A percentile compares a stretch with the other conserved stretches of the same genome.
Evolutionary conservation across 2,797 vertebrate genomes (phyloP).

Genomic region (Sparus aurata): DNA sequence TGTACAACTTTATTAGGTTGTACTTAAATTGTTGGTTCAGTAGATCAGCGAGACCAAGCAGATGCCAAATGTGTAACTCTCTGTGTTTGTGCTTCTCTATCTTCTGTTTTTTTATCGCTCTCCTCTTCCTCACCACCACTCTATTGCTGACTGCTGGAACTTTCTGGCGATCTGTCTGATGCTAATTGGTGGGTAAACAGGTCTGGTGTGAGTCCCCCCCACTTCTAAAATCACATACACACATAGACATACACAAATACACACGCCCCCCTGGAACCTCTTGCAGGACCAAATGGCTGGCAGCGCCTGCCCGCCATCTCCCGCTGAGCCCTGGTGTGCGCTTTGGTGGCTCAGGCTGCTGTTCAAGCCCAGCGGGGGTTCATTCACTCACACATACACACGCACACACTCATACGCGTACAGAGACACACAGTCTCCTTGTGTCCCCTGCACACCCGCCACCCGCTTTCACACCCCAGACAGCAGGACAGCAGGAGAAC

Average conservation of each 20-base stretch:
- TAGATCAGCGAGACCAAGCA: constrained; percentile 53
- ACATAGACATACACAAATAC: constrained; percentile 76
- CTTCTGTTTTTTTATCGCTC: constrained; percentile 61
- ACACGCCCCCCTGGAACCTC: constrained; percentile 87
- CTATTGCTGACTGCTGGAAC: constrained; percentile 86
- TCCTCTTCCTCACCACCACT: constrained; percentile 75
- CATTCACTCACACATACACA: constrained; percentile 75
- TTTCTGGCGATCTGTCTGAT: constrained; percentile 88
- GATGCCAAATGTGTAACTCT: constrained; percentile 69
- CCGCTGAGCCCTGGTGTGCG: constrained; percentile 90
- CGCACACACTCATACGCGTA: constrained; percentile 60
- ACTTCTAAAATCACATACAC: constrained; percentile 69
- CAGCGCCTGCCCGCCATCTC: constrained; percentile 88
- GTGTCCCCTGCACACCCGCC: constrained; percentile 85
- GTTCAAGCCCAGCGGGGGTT: constrained; percentile 90
- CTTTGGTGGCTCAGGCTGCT: constrained; percentile 90
- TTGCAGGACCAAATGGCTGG: constrained; percentile 90
- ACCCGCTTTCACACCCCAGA: constrained; percentile 91
- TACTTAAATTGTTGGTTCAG: constrained; percentile 29
- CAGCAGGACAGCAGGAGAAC: constrained; percentile 89
- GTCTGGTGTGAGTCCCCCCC: constrained; percentile 78
- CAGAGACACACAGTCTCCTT: constrained; percentile 84
- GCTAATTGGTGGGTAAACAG: constrained; percentile 91
- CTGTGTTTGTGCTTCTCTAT: constrained; percentile 59
- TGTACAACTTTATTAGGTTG: constrained; percentile 28